A percentile compares a stretch with the other conserved stretches of the same genome.
Conservation (phyloP, 2,797 vertebrate species). For the Brotula barbata region DNA sequence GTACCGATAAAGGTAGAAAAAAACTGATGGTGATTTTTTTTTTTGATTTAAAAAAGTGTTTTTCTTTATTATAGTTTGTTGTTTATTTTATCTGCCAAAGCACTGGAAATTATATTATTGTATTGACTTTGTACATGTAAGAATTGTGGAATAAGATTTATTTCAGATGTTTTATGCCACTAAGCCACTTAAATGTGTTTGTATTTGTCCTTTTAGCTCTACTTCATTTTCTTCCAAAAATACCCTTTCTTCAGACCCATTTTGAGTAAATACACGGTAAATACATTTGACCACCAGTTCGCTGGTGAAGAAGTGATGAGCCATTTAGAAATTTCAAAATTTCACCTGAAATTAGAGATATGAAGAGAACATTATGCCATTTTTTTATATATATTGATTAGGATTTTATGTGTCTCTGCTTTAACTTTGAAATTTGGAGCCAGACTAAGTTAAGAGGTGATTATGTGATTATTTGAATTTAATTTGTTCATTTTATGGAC, state of each 20-base stretch:
- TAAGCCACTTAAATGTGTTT: constrained; percentile 81
- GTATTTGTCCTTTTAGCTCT: constrained; percentile 70
- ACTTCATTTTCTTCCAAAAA: constrained; percentile 69
- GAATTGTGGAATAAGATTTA: constrained; percentile 75
- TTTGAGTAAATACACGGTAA: constrained; percentile 55
- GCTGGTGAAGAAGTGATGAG: constrained; percentile 43
- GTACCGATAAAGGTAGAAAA: constrained; percentile 50
- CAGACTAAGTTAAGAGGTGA: constrained; percentile 61
- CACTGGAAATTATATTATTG: constrained; percentile 81
- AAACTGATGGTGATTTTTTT: constrained; percentile 48
- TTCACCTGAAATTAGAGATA: constrained; percentile 65
- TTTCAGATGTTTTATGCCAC: constrained; percentile 76
- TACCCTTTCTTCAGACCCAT: constrained; percentile 65
- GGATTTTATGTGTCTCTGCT: constrained; percentile 64
- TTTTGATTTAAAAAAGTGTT: constrained; percentile 46
- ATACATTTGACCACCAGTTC: constrained; percentile 54
- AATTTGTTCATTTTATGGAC: constrained; percentile 71
- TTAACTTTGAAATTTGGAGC: constrained; percentile 50
- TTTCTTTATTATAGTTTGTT: constrained; percentile 67
- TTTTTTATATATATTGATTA: constrained; percentile 79
- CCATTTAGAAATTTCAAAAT: constrained; percentile 62
- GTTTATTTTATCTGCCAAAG: constrained; percentile 75
- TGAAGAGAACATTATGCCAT: constrained; percentile 63
- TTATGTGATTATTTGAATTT: constrained; percentile 63
- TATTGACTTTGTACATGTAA: constrained; percentile 77